Evolutionary conservation across 2,113 vertebrate species (phyloP), one percentile per base, ranked within the genome.

Genomic region (Cyanocitta stelleri): DNA sequence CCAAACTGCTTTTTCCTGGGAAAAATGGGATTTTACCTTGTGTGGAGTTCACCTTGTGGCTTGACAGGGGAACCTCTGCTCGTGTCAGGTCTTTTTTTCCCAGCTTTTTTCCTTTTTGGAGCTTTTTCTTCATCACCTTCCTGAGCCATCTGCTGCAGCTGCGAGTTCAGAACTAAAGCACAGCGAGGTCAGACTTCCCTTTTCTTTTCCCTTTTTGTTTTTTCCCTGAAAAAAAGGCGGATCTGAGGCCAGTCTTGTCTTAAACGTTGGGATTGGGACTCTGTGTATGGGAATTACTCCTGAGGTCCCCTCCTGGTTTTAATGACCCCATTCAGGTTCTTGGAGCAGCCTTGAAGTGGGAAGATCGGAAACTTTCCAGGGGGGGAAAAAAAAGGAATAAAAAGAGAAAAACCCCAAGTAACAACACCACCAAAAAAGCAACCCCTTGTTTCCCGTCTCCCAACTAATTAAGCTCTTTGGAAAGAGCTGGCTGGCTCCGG

Each of bases 111-210:
- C 16, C 1, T n/a, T 68, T 73, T 30, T 19, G 2, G 26, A 58
- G 32, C 13, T 13, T 46, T 7, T 71, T 85, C 27, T 81, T 22
- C 35, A 4, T 55, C 24, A 1, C 48, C 5, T 58, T 81, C 51
- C 21, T 4, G 0, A 58, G 10, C 41, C 73, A 51, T 64, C 35
- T 56, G 41, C 85, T 46, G 35, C 64, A 78, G 71, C 83, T 79
- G 43, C 1, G 1, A 59, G 49, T 41, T 64, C 66, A 61, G 39
- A 77, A 29, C 20, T n/a, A 7, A 78, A 24, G 13, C 0, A 0
- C 4, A 7, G 7, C 1, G 1, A 72, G 63, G 35, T 86, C 58
- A 35, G 22, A 20, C 43, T 51, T 30, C 16, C 11, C 4, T 23
- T 23, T 21, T 56, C 35, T 35, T 22, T 67, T 48, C 3, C 3